phyloP scores from a whole-genome alignment of 2,888 invertebrate species.

The Lamellibrachia columna region DNA sequence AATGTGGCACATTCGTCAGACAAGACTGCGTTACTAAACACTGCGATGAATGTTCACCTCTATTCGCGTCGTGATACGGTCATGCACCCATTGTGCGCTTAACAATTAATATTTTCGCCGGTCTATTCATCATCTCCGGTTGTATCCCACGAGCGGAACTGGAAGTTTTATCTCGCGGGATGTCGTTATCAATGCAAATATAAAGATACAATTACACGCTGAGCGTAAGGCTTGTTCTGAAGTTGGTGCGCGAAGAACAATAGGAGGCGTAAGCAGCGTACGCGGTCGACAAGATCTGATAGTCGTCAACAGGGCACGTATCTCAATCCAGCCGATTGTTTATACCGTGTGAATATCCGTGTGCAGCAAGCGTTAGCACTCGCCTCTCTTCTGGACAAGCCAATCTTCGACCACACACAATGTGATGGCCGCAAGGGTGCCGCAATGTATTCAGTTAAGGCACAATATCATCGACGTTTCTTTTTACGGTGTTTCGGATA shows the following conservation, averaged over 20 bases:
- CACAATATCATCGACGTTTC: neutral
- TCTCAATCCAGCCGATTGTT: neutral
- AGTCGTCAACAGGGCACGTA: neutral
- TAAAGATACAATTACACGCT: neutral
- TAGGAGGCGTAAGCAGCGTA: neutral
- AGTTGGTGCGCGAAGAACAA: neutral
- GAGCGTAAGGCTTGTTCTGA: constrained; percentile 6
- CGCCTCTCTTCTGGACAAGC: neutral
- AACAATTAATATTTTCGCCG: neutral
- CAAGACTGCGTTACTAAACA: neutral
- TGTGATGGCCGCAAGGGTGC: neutral
- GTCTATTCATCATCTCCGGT: neutral
- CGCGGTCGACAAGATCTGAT: neutral
- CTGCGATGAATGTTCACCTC: neutral
- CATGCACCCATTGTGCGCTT: neutral
- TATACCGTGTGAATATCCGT: constrained; percentile 16
- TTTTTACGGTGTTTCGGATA: neutral
- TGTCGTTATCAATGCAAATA: constrained; percentile 8
- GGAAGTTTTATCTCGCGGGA: neutral
- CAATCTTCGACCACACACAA: neutral
- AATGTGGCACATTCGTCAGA: neutral
- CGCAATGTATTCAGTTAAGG: neutral
- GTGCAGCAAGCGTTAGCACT: neutral
- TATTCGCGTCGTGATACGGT: neutral
- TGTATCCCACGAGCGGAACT: constrained; percentile 12